These are phyloP conservation scores for Temnothorax ravouxi DNA, from an alignment of 2,888 invertebrate species.

Conservation along the genomic window DNA sequence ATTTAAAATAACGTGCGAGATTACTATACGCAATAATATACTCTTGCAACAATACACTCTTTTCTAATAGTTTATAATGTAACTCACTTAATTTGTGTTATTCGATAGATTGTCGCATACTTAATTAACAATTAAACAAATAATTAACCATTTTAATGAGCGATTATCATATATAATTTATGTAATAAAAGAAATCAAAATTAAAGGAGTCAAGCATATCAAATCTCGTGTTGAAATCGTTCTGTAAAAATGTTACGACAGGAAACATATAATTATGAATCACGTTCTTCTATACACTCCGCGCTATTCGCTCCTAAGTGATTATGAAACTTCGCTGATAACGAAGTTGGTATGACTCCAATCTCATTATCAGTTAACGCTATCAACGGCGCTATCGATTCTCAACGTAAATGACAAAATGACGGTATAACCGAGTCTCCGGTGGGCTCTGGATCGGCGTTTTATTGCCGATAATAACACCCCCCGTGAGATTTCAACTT, in stretches of 20 bases:
- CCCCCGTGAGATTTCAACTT: not conserved
- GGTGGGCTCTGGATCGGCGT: not conserved
- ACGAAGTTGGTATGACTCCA: conserved; percentile 2
- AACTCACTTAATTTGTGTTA: not conserved
- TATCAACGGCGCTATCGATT: conserved; percentile 62
- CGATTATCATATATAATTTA: not conserved
- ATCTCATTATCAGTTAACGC: conserved; percentile 58
- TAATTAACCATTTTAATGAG: not conserved
- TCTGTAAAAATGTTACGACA: not conserved
- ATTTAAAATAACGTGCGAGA: not conserved
- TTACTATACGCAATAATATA: not conserved
- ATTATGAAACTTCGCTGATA: conserved; percentile 40
- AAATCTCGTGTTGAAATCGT: not conserved
- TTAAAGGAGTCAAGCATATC: not conserved
- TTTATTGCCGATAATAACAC: conserved; percentile 9
- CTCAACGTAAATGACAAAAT: not conserved
- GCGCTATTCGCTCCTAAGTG: not conserved
- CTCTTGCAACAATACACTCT: too few relatives aligned
- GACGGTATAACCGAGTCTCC: not conserved
- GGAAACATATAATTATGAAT: conserved; percentile 17
- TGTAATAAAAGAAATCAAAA: not conserved
- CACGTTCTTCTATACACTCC: not conserved
- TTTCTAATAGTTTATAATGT: not conserved
- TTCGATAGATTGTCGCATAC: not conserved
- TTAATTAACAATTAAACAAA: not conserved